These are phyloP conservation scores for Leguminivora glycinivorella DNA, from an alignment of 1,140 invertebrate genomes.

Conservation along the genomic window DNA sequence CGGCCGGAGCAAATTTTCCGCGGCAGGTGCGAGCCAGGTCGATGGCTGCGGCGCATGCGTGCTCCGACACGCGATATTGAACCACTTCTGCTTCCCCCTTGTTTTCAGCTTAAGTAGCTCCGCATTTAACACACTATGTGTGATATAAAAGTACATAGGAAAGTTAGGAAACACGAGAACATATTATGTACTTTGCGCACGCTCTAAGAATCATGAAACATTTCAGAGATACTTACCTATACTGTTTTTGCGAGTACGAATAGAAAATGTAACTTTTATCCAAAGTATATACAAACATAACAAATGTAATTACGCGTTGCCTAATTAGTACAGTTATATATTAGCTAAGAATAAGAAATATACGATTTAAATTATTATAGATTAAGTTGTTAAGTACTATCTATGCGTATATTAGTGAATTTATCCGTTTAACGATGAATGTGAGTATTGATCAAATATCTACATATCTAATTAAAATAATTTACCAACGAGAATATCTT, in stretches of 20 bases:
- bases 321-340: neutral
- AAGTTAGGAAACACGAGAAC: neutral
- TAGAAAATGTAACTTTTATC: neutral
- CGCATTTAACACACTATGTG: neutral
- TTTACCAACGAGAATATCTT: too few species aligned
- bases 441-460: too few species aligned
- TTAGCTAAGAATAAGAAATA: neutral
- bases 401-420: too few species aligned
- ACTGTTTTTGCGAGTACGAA: neutral
- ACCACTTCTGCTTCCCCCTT: constrained; percentile 4
- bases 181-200: neutral
- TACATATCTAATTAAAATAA: too few species aligned
- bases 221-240: too few species aligned
- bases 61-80: neutral
- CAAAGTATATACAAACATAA: too few species aligned
- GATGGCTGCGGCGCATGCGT: constrained; percentile 12
- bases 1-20: neutral
- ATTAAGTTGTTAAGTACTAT: too few species aligned
- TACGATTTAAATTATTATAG: neutral
- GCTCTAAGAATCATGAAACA: neutral
- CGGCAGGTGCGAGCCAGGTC: constrained; percentile 1
- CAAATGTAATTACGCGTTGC: neutral
- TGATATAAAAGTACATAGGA: neutral
- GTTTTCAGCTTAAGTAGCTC: constrained; percentile 9
- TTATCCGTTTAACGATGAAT: too few species aligned